Evolutionary conservation across 2,888 invertebrate genomes (phyloP), one percentile per base, ranked within the genome.

Genomic region (Orchesella flavescens): DNA sequence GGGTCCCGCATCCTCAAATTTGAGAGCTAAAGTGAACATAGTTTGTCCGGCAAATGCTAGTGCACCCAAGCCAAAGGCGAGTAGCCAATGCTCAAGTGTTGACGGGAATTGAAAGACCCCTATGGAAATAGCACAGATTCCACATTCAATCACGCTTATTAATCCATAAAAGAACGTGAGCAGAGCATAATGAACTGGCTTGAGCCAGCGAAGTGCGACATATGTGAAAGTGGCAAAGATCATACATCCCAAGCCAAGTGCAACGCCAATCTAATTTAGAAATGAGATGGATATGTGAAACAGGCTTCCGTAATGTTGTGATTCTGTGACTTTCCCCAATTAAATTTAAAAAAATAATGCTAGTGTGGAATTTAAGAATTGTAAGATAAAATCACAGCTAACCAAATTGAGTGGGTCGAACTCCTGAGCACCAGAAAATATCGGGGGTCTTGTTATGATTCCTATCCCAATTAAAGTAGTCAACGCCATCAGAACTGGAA

Each of bases 131-230:
- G 86, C 81, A 55, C 82, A 80, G 10, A 86, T 53, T 17, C 81
- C 15, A 44, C 86, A 85, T 73, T 85, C 86, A 23, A 86, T 65
- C 13, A 85, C 75, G 66, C 86, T 85, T 73, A 84, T 85, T 43
- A 86, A 66, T 53, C 87, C 87, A 59, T 85, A 87, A 61, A 84
- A 85, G 21, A 85, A 86, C 5, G 87, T 87, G 17, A 87, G 85
- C 12, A 86, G 59, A 9, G 86, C 85, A 43, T 83, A 85, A 63
- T 87, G 84, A 44, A 87, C 85, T 24, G 76, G 21, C 13, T 84
- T 77, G 1, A 87, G 83, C 76, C 76, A 86, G 15, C 87, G 83
- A 21, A 86, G 84, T 17, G 85, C 82, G 19, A 87, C 74, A 55
- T 85, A 85, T 13, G 86, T 86, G 53, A 87, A 85, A 13, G 86